Percentiles rank a stretch among this genome's conserved stretches.
phyloP scores from a whole-genome alignment of 2,797 vertebrate genomes.

The Clarias fuscus region DNA sequence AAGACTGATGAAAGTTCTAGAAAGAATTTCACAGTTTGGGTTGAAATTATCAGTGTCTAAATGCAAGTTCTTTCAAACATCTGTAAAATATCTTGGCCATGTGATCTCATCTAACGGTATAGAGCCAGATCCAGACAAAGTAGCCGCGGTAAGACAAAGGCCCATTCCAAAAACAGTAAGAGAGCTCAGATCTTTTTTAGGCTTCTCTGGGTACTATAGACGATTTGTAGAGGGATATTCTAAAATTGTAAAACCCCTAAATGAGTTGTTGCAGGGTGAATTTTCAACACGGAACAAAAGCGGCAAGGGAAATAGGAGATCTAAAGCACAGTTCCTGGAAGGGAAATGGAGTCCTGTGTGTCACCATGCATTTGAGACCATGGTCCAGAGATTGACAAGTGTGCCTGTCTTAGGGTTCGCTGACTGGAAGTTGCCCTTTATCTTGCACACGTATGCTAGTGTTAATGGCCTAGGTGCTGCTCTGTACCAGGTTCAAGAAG shows the following conservation, averaged over 20 bases:
- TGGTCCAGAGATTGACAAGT: not conserved
- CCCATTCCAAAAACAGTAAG: slow-evolving; percentile 13
- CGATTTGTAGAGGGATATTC: slow-evolving; percentile 32
- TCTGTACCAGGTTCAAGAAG: slow-evolving; percentile 9
- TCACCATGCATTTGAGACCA: too few species aligned
- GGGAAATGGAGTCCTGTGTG: too few species aligned
- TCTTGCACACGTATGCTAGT: slow-evolving; percentile 23
- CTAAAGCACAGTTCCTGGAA: too few species aligned
- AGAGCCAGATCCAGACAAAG: slow-evolving; percentile 40
- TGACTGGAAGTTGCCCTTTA: not conserved
- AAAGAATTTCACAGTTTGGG: slow-evolving; percentile 18
- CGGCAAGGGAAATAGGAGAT: too few species aligned
- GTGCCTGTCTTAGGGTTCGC: slow-evolving; percentile 19
- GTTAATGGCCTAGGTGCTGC: not conserved
- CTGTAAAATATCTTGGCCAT: slow-evolving; percentile 40
- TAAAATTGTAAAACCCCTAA: slow-evolving; percentile 3
- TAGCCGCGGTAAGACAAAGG: slow-evolving; percentile 29
- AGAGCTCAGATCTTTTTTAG: slow-evolving; percentile 21
- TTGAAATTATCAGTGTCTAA: slow-evolving; percentile 38
- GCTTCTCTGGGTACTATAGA: not conserved
- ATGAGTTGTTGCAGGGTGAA: slow-evolving; percentile 9
- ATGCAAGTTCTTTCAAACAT: slow-evolving; percentile 46
- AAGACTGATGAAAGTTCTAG: slow-evolving; percentile 32
- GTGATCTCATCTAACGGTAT: slow-evolving; percentile 43
- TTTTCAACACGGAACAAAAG: not conserved